phyloP scores from a whole-genome alignment of 1,140 invertebrate genomes.

The Delia radicum region DNA sequence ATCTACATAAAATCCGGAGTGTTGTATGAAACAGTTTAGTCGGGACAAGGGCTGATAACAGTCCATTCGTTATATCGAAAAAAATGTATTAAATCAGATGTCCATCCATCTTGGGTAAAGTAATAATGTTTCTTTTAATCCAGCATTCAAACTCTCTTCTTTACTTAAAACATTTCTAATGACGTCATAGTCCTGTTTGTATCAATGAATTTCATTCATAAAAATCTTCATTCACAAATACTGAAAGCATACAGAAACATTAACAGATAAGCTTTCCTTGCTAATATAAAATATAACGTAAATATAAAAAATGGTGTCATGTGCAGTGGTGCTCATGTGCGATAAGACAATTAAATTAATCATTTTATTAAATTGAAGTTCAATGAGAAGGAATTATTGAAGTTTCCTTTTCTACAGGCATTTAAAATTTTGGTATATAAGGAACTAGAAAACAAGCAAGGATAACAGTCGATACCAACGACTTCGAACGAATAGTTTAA shows the following conservation, averaged over 20 bases:
- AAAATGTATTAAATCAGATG: too few relatives aligned
- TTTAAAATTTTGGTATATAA: constrained; percentile 10
- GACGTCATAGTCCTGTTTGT: background rate
- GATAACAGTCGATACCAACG: background rate
- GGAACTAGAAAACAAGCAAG: background rate
- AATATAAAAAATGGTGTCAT: background rate
- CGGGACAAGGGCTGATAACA: too few relatives aligned
- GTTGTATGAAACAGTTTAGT: too few relatives aligned
- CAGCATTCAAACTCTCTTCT: too few relatives aligned
- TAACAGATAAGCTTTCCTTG: too few relatives aligned
- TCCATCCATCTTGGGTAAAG: too few relatives aligned
- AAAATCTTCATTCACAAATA: background rate
- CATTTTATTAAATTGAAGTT: constrained; percentile 36
- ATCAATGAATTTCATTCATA: background rate
- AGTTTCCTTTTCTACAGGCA: background rate
- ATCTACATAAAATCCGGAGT: too few relatives aligned
- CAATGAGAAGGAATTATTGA: constrained; percentile 31
- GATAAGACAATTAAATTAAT: constrained; percentile 55
- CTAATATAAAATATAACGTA: background rate
- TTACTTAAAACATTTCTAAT: background rate
- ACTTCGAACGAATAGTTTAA: constrained; percentile 8
- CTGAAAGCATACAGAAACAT: too few relatives aligned
- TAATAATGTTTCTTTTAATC: too few relatives aligned
- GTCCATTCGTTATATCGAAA: too few relatives aligned
- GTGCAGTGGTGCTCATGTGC: constrained; percentile 53